Base-by-base conservation (phyloP, 2,888 invertebrate species). In the Apoderus coryli region DNA sequence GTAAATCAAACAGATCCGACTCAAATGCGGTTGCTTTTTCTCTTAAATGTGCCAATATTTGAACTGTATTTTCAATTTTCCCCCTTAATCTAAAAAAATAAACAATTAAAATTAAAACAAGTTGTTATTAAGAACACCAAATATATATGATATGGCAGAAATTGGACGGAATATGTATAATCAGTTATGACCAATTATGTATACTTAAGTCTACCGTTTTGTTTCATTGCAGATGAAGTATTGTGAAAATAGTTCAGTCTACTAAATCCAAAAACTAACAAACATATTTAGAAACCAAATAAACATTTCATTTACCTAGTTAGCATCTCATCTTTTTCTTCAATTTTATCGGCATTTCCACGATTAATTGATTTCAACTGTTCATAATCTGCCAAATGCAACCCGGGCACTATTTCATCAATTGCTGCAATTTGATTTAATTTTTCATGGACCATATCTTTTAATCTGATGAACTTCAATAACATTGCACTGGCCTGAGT, bases 331-430 rank as follows among this genome's bases (percentile, higher is more conserved):
- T 66, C 65, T 39, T 64, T 50, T 42, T 67, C 67, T 44, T 68
- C 67, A 32, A 67, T 61, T 50, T 67, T 67, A 42, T 66, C 67
- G 29, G 60, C 54, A 42, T 60, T 37, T 14, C 59, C 61, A 45
- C 62, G 62, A 43, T 67, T 65, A 45, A 66, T 64, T 36, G 64
- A 60, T 47, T 65, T 64, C 35, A 67, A 46, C 44, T 66, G 65
- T 47, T 67, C 67, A 50, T 63, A 68, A 47, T 67, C 64, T 36
- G 63, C 61, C 38, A 67, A 44, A 36, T 63, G 60, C 22, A 64
- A 51, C 26, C 62, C 61, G 16, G 60, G 65, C 3, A 62, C 64
- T 23, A 67, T 52, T 36, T 60, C 61, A 43, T 67, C 64, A 26
- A 56, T 34, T 6, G 42, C 44, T 23, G 45, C 41, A 14, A 56